A percentile compares a stretch with the other conserved stretches of the same genome.
phyloP scores from a whole-genome alignment of 2,888 invertebrate genomes.

The Drosophila picticornis region DNA sequence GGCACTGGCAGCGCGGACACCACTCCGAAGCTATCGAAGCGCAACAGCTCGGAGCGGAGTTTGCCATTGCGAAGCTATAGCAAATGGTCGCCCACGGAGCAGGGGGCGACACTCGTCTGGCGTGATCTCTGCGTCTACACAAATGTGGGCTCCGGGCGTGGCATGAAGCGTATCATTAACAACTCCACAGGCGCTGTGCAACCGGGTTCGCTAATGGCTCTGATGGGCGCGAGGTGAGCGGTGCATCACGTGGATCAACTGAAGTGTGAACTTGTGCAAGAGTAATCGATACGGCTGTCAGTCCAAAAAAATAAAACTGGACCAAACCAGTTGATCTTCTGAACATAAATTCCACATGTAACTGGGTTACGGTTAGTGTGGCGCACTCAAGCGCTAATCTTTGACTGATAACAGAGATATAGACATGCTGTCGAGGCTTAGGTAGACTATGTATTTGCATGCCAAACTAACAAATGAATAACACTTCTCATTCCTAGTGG shows the following conservation, averaged over 20 bases:
- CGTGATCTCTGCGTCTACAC: slow-evolving; percentile 91
- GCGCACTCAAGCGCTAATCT: slow-evolving; percentile 27
- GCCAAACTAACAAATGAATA: neutral
- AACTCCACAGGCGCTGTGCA: slow-evolving; percentile 93
- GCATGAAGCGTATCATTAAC: slow-evolving; percentile 91
- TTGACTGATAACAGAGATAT: slow-evolving; percentile 34
- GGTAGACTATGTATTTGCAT: slow-evolving; percentile 3
- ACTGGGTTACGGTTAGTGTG: slow-evolving; percentile 42
- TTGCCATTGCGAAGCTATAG: slow-evolving; percentile 85
- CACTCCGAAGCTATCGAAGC: slow-evolving; percentile 75
- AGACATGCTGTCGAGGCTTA: neutral
- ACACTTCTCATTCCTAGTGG: slow-evolving; percentile 86
- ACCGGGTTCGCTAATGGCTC: slow-evolving; percentile 92
- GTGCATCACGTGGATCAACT: neutral
- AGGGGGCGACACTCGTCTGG: slow-evolving; percentile 92
- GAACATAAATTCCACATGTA: slow-evolving; percentile 32
- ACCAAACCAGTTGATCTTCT: slow-evolving; percentile 13
- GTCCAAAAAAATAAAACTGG: neutral
- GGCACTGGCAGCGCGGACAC: slow-evolving; percentile 50
- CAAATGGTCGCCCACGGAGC: slow-evolving; percentile 87
- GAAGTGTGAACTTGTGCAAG: slow-evolving; percentile 10
- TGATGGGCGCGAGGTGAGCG: slow-evolving; percentile 93
- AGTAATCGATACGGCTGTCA: slow-evolving; percentile 36
- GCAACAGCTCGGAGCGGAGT: slow-evolving; percentile 83
- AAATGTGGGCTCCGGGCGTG: slow-evolving; percentile 83